A percentile compares a stretch with the other conserved stretches of the same genome.
phyloP scores from a whole-genome alignment of 2,797 vertebrate genomes.

The Ptychadena robeensis region DNA sequence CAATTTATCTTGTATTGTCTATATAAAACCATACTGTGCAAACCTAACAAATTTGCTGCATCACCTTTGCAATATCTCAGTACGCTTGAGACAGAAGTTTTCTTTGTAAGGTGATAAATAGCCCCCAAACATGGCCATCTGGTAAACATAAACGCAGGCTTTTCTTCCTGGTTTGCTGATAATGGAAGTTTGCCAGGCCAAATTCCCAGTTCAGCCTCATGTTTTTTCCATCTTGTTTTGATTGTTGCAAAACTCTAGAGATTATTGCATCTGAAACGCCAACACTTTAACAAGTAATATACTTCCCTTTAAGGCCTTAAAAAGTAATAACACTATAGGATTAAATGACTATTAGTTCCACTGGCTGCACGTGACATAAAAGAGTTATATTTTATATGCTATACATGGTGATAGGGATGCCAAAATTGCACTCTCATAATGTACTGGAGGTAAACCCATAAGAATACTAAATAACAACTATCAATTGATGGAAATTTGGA shows the following conservation, averaged over 20 bases:
- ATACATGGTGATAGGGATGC: background rate
- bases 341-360: background rate
- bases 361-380: background rate
- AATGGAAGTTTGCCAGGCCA: constrained; percentile 37
- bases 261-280: constrained; percentile 12
- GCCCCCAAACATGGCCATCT: constrained; percentile 26
- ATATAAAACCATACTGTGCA: background rate
- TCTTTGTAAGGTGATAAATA: constrained; percentile 7
- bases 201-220: constrained; percentile 1
- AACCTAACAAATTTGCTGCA: background rate
- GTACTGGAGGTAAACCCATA: background rate
- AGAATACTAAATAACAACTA: background rate
- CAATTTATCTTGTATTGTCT: no score
- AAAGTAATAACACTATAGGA: background rate
- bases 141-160: constrained; percentile 28
- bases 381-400: background rate
- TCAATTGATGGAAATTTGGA: background rate
- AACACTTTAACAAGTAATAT: constrained; percentile 20
- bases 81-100: background rate
- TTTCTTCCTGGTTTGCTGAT: constrained; percentile 27
- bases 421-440: background rate
- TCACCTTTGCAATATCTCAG: background rate
- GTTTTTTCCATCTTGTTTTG: constrained; percentile 33
- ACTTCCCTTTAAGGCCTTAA: constrained; percentile 4
- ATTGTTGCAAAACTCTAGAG: constrained; percentile 23